Base-by-base conservation (phyloP, 2,797 vertebrate species). In the Clarias laeviceps region DNA sequence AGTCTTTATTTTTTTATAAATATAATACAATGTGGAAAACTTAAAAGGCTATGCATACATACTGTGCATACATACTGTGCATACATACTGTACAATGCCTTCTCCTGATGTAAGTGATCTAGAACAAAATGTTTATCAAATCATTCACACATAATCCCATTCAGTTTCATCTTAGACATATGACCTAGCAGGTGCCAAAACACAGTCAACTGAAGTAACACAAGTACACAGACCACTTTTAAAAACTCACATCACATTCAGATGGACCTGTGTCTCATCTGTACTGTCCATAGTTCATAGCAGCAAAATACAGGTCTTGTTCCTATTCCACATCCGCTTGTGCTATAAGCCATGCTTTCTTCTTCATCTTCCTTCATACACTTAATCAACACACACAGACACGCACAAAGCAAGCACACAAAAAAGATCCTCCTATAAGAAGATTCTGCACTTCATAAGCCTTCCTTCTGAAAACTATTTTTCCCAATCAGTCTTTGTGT, bases 401-500 rank as follows among this genome's bases (percentile, higher is more conserved):
- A 73, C 27, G 54, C 65, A 85, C 82, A 82, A 70, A 81, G 61
- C 70, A 56, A 29, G n/a, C 45, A 57, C 27, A 76, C 6, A 32
- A 76, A 32, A 76, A 57, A 20, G 27, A 32, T 76, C 18, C 22
- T 56, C 72, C n/a, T 76, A 57, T 57, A 27, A 32, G 17, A 73
- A n/a, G 24, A n/a, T 34, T 70, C 20, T 1, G 4, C 72, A 74
- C 12, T 74, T 54, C 50, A 76, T 50, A 57, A 57, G n/a, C 12
- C 32, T 37, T 78, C n/a, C 20, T 89, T 90, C 86, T 34, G 17
- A 40, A 83, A 89, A 87, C 69, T 90, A 89, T 89, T 91, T 78
- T 76, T 57, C 27, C 87, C 86, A 88, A 88, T 86, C 86, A 15
- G 73, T 89, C 88, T 90, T 90, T 89, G 89, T 90, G 88, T 91